Evolutionary conservation across 1,140 invertebrate genomes (phyloP).

Genomic region (Philaenus spumarius): DNA sequence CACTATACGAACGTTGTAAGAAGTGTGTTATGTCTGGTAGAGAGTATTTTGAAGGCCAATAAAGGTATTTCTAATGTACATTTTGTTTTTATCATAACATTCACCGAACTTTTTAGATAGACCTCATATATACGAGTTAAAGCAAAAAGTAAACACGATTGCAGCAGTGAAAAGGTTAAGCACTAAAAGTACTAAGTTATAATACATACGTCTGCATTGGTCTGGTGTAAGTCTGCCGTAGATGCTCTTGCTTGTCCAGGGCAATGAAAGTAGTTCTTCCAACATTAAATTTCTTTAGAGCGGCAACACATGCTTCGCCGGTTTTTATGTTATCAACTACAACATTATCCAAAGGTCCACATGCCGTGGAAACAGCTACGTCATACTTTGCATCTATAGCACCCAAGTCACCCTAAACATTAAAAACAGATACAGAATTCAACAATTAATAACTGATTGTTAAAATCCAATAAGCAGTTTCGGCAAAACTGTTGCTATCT

Average conservation of each 20-base stretch:
- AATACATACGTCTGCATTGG: slow-evolving; percentile 48
- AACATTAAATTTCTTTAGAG: slow-evolving; percentile 68
- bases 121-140: too few species aligned
- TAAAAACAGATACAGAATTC: background rate
- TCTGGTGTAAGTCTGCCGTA: slow-evolving; percentile 40
- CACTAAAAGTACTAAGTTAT: too few species aligned
- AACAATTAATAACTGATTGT: background rate
- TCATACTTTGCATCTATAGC: slow-evolving; percentile 93
- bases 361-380: slow-evolving; percentile 92
- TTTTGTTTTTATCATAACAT: too few species aligned
- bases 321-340: slow-evolving; percentile 85
- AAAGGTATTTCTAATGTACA: too few species aligned
- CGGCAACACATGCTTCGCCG: slow-evolving; percentile 76
- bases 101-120: too few species aligned
- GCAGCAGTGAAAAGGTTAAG: too few species aligned
- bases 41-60: too few species aligned
- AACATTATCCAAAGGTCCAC: slow-evolving; percentile 83
- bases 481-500: too few species aligned
- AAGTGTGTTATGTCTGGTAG: too few species aligned
- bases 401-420: slow-evolving; percentile 82
- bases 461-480: background rate
- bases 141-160: too few species aligned
- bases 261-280: slow-evolving; percentile 69
- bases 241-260: slow-evolving; percentile 63
- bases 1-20: too few species aligned